Conservation (phyloP, 2,888 invertebrate species). For the Patella ulyssiponensis region DNA sequence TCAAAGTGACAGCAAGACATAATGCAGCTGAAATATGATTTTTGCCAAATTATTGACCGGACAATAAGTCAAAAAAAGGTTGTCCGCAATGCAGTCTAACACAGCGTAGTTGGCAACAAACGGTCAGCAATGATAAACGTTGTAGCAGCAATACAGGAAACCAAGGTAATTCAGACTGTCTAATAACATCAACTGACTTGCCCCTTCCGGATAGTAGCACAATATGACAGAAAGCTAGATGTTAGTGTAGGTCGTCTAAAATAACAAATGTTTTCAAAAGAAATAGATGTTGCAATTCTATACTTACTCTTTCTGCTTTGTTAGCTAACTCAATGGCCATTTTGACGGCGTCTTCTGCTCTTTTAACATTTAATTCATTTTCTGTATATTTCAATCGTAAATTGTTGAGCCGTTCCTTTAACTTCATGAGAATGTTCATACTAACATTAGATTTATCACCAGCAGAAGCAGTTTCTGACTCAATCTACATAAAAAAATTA, state of each 20-base stretch:
- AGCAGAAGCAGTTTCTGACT: constrained; percentile 84
- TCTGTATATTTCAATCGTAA: constrained; percentile 86
- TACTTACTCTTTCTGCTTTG: constrained; percentile 59
- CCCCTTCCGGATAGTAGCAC: too few relatives aligned
- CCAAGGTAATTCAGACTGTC: too few relatives aligned
- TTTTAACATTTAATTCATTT: constrained; percentile 83
- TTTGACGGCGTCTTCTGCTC: constrained; percentile 80
- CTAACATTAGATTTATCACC: constrained; percentile 86
- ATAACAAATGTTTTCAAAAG: too few relatives aligned
- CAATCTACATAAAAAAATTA: constrained; percentile 79
- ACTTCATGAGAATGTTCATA: constrained; percentile 81
- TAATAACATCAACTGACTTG: too few relatives aligned
- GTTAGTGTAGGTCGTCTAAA: too few relatives aligned
- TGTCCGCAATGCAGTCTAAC: not conserved
- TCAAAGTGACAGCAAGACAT: not conserved
- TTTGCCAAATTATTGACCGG: not conserved
- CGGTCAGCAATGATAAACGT: too few relatives aligned
- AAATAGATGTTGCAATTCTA: too few relatives aligned
- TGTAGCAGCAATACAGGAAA: too few relatives aligned
- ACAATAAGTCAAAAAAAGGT: not conserved
- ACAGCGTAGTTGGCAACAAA: too few relatives aligned
- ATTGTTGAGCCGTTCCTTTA: constrained; percentile 82
- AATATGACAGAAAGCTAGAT: too few relatives aligned
- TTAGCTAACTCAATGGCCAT: constrained; percentile 81
- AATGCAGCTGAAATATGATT: too few relatives aligned